Percentiles rank a stretch among this genome's conserved stretches.
These are phyloP conservation scores for Leptinotarsa lineolata DNA, from an alignment of 1,140 invertebrate species.

Conservation along the genomic window DNA sequence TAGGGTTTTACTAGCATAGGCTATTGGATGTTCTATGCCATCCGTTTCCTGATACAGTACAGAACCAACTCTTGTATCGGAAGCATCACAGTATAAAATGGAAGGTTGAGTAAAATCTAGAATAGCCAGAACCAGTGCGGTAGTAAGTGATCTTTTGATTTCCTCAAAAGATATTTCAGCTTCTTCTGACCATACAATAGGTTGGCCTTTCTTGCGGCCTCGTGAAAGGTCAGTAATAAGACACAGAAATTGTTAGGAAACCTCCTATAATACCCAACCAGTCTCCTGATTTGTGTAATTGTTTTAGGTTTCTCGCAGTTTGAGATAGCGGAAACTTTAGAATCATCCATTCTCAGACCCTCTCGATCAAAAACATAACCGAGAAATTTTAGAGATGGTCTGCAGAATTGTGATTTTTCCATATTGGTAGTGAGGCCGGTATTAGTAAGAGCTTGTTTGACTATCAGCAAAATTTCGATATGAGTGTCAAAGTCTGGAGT, in stretches of 20 bases:
- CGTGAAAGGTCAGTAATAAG: slow-evolving; percentile 44
- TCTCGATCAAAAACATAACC: slow-evolving; percentile 12
- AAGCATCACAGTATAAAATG: slow-evolving; percentile 40
- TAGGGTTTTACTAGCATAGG: slow-evolving; percentile 52
- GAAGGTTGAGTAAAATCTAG: slow-evolving; percentile 27
- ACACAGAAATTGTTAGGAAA: slow-evolving; percentile 10
- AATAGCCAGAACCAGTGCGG: slow-evolving; percentile 18
- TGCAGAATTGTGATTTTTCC: slow-evolving; percentile 20
- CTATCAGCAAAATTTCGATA: not conserved
- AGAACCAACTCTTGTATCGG: slow-evolving; percentile 41
- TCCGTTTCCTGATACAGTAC: slow-evolving; percentile 31
- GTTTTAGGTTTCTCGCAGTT: slow-evolving; percentile 47
- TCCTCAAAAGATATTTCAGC: slow-evolving; percentile 9
- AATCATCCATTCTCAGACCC: not conserved
- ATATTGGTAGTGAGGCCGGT: slow-evolving; percentile 5
- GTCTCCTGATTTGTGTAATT: slow-evolving; percentile 32
- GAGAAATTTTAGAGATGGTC: slow-evolving; percentile 6
- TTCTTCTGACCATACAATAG: not conserved
- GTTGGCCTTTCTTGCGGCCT: slow-evolving; percentile 11
- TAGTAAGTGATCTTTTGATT: not conserved
- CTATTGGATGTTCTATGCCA: slow-evolving; percentile 23
- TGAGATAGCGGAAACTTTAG: slow-evolving; percentile 40
- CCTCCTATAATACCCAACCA: slow-evolving; percentile 28
- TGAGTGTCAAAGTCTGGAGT: not conserved
- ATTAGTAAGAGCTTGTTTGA: too few relatives aligned